Conservation (phyloP, 2,113 vertebrate species). For the Galemys pyrenaicus region DNA sequence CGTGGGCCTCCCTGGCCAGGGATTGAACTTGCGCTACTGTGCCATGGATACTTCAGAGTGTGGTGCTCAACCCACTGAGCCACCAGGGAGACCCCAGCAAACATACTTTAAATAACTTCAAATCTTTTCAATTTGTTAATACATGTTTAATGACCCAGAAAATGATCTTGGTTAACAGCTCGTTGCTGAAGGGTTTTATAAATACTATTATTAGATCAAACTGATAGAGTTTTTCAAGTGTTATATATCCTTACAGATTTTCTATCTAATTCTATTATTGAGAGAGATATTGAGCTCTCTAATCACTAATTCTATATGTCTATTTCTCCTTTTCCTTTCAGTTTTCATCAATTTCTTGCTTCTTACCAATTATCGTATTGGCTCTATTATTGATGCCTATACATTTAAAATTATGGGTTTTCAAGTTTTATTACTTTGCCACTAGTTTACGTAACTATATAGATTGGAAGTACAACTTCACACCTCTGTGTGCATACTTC, state of each 20-base stretch:
- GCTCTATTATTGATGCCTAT: not conserved
- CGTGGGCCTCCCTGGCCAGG: too few species aligned
- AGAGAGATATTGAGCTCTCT: not conserved
- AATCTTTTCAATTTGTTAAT: not conserved
- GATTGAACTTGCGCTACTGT: too few species aligned
- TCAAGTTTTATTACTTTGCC: too few species aligned
- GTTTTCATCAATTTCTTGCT: too few species aligned
- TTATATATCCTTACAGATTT: not conserved
- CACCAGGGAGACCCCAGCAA: too few species aligned
- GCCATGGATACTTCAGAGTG: too few species aligned
- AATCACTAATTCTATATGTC: not conserved
- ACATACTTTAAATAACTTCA: conserved; percentile 3
- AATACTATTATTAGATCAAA: not conserved
- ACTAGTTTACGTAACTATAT: too few species aligned
- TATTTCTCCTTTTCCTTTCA: not conserved
- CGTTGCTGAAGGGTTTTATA: not conserved
- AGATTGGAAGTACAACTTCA: too few species aligned
- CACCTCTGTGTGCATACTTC: too few species aligned
- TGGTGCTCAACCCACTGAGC: too few species aligned
- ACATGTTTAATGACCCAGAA: conserved; percentile 6
- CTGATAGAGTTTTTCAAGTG: not conserved
- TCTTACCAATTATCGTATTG: too few species aligned
- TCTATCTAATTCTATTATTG: not conserved
- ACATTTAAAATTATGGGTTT: not conserved
- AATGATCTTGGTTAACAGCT: not conserved